Percentiles rank a stretch among this genome's conserved stretches.
phyloP scores from a whole-genome alignment of 2,888 invertebrate genomes.

The Eumerus sabulonum region DNA sequence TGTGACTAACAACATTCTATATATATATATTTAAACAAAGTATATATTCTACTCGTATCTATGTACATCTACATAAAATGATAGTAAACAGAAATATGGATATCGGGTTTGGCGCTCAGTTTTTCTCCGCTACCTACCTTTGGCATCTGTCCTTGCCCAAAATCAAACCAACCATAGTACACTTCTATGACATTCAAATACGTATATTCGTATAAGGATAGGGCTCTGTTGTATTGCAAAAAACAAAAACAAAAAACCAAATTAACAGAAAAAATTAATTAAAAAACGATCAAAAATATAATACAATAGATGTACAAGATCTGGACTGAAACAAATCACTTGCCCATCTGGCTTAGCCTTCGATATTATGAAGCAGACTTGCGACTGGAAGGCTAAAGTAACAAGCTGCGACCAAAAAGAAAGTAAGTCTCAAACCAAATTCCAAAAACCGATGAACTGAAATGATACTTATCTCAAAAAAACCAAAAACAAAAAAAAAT shows the following conservation, averaged over 20 bases:
- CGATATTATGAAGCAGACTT: slow-evolving; percentile 98
- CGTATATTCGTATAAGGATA: no score
- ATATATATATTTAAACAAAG: slow-evolving; percentile 12
- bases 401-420: slow-evolving; percentile 97
- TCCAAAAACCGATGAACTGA: slow-evolving; percentile 3
- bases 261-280: slow-evolving; percentile 34
- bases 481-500: slow-evolving; percentile 69
- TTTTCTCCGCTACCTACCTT: slow-evolving; percentile 22
- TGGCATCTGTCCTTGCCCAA: slow-evolving; percentile 23
- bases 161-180: background rate
- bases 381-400: slow-evolving; percentile 99
- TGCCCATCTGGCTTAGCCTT: slow-evolving; percentile 98
- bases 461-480: slow-evolving; percentile 68
- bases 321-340: slow-evolving; percentile 97
- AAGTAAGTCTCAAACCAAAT: slow-evolving; percentile 88
- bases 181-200: no score
- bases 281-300: slow-evolving; percentile 41
- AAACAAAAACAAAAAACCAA: slow-evolving; percentile 19
- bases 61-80: no score
- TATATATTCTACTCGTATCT: no score
- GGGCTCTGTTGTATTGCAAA: no score
- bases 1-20: slow-evolving; percentile 59
- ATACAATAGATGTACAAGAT: slow-evolving; percentile 87
- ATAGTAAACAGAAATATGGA: background rate
- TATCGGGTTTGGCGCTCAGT: slow-evolving; percentile 48